Percentiles rank a stretch among this genome's conserved stretches.
phyloP scores from a whole-genome alignment of 1,140 invertebrate genomes.

The Medauroidea extradentata region DNA sequence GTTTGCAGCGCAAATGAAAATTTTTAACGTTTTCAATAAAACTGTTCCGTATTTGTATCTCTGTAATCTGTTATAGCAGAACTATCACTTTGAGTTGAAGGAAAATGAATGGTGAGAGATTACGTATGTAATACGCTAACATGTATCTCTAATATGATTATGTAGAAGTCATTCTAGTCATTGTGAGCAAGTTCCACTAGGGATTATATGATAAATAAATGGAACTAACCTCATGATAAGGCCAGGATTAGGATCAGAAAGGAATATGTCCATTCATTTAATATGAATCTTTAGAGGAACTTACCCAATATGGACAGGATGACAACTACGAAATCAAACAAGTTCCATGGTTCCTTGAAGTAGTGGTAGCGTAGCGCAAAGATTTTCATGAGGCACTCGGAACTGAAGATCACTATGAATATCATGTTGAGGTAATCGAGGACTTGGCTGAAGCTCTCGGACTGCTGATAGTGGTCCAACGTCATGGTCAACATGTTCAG shows the following conservation, averaged over 20 bases:
- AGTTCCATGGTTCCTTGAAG: slow-evolving; percentile 99
- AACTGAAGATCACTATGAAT: slow-evolving; percentile 97
- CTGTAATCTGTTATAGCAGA: no score
- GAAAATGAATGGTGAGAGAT: no score
- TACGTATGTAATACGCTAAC: no score
- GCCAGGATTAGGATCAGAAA: no score
- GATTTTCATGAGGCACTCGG: slow-evolving; percentile 96
- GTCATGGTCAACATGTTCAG: slow-evolving; percentile 99
- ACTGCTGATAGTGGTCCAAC: slow-evolving; percentile 91
- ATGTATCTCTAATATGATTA: slow-evolving; percentile 14
- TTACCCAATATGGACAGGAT: slow-evolving; percentile 96
- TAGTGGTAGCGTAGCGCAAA: slow-evolving; percentile 96
- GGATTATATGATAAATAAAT: slow-evolving; percentile 19
- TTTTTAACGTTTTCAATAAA: no score
- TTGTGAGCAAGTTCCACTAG: slow-evolving; percentile 13
- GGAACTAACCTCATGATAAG: background rate
- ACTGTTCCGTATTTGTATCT: no score
- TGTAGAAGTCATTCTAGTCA: slow-evolving; percentile 14
- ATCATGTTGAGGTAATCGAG: slow-evolving; percentile 91
- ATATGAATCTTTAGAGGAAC: slow-evolving; percentile 32
- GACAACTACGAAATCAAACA: slow-evolving; percentile 98
- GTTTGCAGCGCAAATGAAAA: no score
- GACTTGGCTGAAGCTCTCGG: slow-evolving; percentile 72
- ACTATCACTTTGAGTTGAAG: no score
- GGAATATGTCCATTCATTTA: slow-evolving; percentile 11